phyloP scores from a whole-genome alignment of 2,888 invertebrate species.

The Meteorus cinctellus region DNA sequence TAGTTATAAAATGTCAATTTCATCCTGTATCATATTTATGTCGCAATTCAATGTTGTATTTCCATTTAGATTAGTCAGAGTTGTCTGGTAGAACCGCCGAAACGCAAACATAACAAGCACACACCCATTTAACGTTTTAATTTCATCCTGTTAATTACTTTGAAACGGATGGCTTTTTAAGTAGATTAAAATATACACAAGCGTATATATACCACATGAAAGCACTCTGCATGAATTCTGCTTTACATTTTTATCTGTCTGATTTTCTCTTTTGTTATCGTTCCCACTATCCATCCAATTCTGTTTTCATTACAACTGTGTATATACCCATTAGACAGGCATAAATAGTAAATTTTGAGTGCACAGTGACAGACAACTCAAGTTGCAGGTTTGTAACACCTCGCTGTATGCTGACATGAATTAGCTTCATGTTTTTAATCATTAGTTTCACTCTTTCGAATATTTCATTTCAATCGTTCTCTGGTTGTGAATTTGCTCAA shows the following conservation, averaged over 20 bases:
- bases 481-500: too few species aligned
- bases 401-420: too few species aligned
- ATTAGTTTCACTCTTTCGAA: too few species aligned
- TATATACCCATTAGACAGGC: constrained; percentile 59
- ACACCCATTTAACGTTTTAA: constrained; percentile 66
- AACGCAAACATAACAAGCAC: constrained; percentile 60
- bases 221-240: constrained; percentile 4
- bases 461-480: too few species aligned
- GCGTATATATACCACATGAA: constrained; percentile 43
- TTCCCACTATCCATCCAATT: not conserved
- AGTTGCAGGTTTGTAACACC: constrained; percentile 29
- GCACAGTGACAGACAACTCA: constrained; percentile 18
- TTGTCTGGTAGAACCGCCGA: constrained; percentile 64
- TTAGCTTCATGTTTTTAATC: too few species aligned
- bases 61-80: constrained; percentile 70
- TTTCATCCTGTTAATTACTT: constrained; percentile 71
- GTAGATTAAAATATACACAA: constrained; percentile 71
- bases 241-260: not conserved
- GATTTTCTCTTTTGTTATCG: not conserved
- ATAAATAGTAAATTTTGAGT: constrained; percentile 67
- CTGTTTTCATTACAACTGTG: constrained; percentile 24
- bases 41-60: constrained; percentile 61
- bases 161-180: constrained; percentile 72
- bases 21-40: constrained; percentile 4
- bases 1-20: not conserved